phyloP scores from a whole-genome alignment of 2,888 invertebrate species.

The Megaustenia siamemsis region DNA sequence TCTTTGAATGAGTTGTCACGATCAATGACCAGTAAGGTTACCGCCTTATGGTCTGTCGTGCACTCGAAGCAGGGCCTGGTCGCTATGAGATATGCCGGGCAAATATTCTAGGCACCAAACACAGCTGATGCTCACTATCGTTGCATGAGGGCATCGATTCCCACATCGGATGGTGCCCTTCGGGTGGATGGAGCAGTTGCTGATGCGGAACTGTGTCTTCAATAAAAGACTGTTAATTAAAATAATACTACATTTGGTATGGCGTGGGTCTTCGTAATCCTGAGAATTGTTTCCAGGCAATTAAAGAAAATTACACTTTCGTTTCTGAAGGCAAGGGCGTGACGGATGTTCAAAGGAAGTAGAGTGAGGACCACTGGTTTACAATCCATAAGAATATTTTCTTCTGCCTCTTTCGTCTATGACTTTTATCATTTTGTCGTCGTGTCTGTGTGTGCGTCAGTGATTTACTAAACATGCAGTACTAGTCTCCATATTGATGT shows the following conservation, averaged over 20 bases:
- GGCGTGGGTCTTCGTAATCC: neutral
- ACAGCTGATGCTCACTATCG: conserved; percentile 36
- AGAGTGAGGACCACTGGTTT: no score
- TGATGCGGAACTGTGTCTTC: neutral
- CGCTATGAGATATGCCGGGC: conserved; percentile 32
- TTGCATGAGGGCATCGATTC: conserved; percentile 30
- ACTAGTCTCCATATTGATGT: no score
- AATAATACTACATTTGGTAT: neutral
- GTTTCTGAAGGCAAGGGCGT: neutral
- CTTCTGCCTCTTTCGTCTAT: no score
- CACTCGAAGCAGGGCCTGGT: neutral
- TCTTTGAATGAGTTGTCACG: conserved; percentile 8
- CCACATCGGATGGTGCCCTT: conserved; percentile 5
- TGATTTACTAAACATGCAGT: no score
- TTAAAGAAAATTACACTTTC: neutral
- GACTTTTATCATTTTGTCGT: no score
- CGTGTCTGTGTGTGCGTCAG: no score
- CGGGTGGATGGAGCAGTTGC: conserved; percentile 31
- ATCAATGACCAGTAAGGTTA: neutral
- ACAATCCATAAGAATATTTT: no score
- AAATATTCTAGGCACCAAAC: conserved; percentile 24
- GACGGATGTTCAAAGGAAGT: no score
- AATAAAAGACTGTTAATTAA: conserved; percentile 22
- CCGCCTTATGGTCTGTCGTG: neutral
- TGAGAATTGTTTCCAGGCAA: neutral